Evolutionary conservation across 1,140 invertebrate genomes (phyloP), one percentile per base, ranked within the genome.

Genomic region (Psilanteris sp.): DNA sequence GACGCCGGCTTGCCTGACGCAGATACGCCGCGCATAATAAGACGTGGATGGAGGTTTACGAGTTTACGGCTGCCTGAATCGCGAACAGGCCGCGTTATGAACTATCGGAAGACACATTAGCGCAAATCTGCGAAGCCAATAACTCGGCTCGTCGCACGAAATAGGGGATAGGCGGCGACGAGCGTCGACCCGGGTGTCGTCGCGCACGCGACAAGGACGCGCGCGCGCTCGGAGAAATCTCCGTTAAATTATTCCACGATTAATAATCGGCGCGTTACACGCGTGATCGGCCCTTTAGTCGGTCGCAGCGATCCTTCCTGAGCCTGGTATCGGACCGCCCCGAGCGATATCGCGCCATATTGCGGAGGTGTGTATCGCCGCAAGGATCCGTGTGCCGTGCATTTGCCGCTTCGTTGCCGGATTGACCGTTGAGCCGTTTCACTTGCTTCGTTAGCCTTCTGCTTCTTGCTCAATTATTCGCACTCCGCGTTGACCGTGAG

Each of bases 211-310:
- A 61, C 41, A 39, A n/a, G 11, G 32, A 48, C 11, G 22, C 1
- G 36, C 18, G 16, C 7, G 44, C 10, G 3, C 13, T 43, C 27
- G 18, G 37, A 48, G 54, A 57, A 68, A 39, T 48, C 70, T 68
- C 72, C 78, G 80, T 81, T 79, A 82, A 86, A 87, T 87, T 87
- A 87, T 87, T 82, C 83, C 43, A 73, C 84, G 85, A 87, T 87
- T 87, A 86, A 87, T 87, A 87, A 87, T 87, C 84, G 78, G 73
- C 79, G 74, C 79, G 84, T 87, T 87, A 87, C 84, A 87, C 86
- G 84, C 86, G 86, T 84, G 86, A 87, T 87, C 83, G 82, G 82
- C 8, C 80, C 84, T 83, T 85, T 82, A 83, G 85, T 62, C 70
- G 32, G 39, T 70, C 39, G 46, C 66, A 61, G 61, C 46, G 32